Evolutionary conservation across 2,797 vertebrate genomes (phyloP).

Genomic region (Notolepis coatsorum): DNA sequence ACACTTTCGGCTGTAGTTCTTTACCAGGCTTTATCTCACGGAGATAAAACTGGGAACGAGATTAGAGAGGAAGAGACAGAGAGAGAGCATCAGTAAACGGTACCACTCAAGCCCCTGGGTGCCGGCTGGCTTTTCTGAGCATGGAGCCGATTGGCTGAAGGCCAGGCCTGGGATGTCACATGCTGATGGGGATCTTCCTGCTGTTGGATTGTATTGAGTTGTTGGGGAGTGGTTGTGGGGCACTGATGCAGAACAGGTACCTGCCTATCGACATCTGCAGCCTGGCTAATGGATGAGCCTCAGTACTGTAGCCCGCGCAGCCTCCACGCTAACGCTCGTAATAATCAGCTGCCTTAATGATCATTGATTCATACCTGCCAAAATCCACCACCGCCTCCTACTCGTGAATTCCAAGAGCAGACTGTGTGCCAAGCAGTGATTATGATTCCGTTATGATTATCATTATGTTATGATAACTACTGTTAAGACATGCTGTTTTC

Average conservation of each 20-base stretch:
- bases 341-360: not conserved
- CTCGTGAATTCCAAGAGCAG: not conserved
- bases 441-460: not conserved
- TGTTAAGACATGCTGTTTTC: not conserved
- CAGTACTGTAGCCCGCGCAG: not conserved
- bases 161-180: slow-evolving; percentile 31
- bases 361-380: not conserved
- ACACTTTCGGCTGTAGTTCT: too few species aligned
- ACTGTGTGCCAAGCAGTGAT: not conserved
- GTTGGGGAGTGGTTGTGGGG: slow-evolving; percentile 10
- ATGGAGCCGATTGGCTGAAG: slow-evolving; percentile 44
- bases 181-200: slow-evolving; percentile 10
- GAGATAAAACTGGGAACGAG: not conserved
- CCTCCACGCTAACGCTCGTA: not conserved
- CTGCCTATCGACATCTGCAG: not conserved
- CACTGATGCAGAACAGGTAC: slow-evolving; percentile 1
- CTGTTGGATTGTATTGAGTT: slow-evolving; percentile 1
- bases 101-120: not conserved
- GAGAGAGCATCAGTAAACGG: not conserved
- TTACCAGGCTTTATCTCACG: too few species aligned
- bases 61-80: not conserved
- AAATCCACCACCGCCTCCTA: not conserved
- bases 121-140: slow-evolving; percentile 10
- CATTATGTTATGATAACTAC: not conserved
- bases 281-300: not conserved